phyloP scores from a whole-genome alignment of 2,113 vertebrate species.

The Halichoerus grypus region DNA sequence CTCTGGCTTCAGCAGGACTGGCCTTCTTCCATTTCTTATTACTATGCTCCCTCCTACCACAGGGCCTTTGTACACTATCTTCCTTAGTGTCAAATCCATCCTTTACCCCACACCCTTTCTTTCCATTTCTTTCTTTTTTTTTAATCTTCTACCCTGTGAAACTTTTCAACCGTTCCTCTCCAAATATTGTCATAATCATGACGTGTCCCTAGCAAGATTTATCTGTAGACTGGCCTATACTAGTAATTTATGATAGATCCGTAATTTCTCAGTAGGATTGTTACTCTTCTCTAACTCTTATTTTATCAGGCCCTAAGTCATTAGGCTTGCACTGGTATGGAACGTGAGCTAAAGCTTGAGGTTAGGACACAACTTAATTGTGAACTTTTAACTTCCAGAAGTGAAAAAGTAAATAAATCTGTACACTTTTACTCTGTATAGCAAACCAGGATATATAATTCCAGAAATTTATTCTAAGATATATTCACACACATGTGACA shows the following conservation, averaged over 20 bases:
- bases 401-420: not conserved
- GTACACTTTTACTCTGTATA: not conserved
- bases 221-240: not conserved
- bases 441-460: not conserved
- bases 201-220: not conserved
- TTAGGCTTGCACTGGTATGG: not conserved
- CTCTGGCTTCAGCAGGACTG: not conserved
- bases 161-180: not conserved
- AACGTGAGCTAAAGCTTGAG: not conserved
- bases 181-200: not conserved
- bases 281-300: not conserved
- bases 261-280: not conserved
- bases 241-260: not conserved
- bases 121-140: not conserved
- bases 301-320: not conserved
- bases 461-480: not conserved
- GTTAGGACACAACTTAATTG: not conserved
- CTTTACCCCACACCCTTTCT: not conserved
- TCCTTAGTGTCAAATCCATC: not conserved
- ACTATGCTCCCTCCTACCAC: not conserved
- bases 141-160: not conserved
- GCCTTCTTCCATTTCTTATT: not conserved
- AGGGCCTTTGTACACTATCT: not conserved
- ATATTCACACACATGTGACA: not conserved
- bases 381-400: not conserved